Base-by-base conservation (phyloP, 64 coral and sea anemone species). In the Catalaphyllia jardinei region DNA sequence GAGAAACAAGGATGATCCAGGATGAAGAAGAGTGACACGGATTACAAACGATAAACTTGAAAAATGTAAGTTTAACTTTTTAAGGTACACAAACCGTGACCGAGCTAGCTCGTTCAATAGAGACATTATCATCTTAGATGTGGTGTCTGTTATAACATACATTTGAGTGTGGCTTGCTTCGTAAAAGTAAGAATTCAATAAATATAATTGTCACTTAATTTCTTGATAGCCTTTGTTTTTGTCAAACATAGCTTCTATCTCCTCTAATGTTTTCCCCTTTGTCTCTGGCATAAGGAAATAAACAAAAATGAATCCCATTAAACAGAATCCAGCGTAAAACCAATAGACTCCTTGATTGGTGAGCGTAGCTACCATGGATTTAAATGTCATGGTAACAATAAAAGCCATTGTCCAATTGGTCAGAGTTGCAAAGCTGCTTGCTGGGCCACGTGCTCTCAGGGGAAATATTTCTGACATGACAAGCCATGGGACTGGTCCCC, bases 381-480 rank as follows among this genome's bases (percentile, higher is more conserved):
- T 24, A 59, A 74, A 96, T 74, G 78, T 83, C 61, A 77, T 72
- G 5, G 91, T 89, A 4, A 96, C 78, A 60, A 93, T 8, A 93
- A 96, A 96, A 28, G 91, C 91, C 29, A 81, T 52, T 16, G 76
- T 20, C 88, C 88, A 93, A 71, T 91, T 91, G 54, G 88, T 62
- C 25, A 93, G 25, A 8, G 94, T 93, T 24, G 94, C 91, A 31
- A 86, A 72, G 27, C 94, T 92, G 67, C 91, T 90, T 12, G 87
- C 90, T 73, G 67, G 60, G 35, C 94, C 87, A 29, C 94, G 79
- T 29, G 91, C 83, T 30, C 87, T 75, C 18, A 93, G 49, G 31
- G 94, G 94, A 54, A 96, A 96, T 29, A 96, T 96, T 88, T 93
- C 94, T 71, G 94, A 96, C 86, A 96, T 96, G 14, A 96, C 79